A percentile compares a stretch with the other conserved stretches of the same genome.
Evolutionary conservation across 2,113 vertebrate species (phyloP).

Genomic region (Xenopus borealis): DNA sequence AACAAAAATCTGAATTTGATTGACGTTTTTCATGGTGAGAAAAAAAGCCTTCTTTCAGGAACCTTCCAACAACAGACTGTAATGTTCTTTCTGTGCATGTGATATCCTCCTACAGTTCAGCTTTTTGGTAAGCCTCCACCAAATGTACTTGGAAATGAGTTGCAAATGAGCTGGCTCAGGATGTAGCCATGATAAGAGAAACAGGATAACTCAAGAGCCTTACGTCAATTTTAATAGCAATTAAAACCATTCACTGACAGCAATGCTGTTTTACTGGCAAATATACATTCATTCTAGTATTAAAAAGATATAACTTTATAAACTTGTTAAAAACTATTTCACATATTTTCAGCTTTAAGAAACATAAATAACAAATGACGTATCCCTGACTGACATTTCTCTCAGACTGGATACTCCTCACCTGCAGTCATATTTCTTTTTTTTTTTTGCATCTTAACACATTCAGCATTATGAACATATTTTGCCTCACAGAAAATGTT

Average conservation of each 20-base stretch:
- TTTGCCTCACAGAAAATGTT: not conserved
- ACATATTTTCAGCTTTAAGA: not conserved
- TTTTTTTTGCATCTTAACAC: not conserved
- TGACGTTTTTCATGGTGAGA: too few relatives aligned
- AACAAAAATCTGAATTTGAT: too few relatives aligned
- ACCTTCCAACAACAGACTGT: constrained; percentile 29
- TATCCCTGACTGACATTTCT: not conserved
- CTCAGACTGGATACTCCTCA: not conserved
- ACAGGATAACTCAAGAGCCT: not conserved
- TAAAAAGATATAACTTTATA: not conserved
- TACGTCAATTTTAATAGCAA: not conserved
- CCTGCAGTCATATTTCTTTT: constrained; percentile 1
- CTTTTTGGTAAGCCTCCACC: constrained; percentile 27
- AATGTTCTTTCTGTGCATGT: constrained; percentile 19
- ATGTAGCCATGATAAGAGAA: constrained; percentile 12
- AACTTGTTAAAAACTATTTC: not conserved
- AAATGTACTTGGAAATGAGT: constrained; percentile 32
- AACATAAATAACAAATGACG: not conserved
- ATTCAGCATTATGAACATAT: constrained; percentile 18
- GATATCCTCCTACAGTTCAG: constrained; percentile 37
- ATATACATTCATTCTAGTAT: not conserved
- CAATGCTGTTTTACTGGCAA: not conserved
- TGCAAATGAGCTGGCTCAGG: constrained; percentile 29
- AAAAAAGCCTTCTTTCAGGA: too few relatives aligned
- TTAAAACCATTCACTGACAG: not conserved